Evolutionary conservation across 2,888 invertebrate genomes (phyloP).

Genomic region (Poecilobothrus nobilitatus): DNA sequence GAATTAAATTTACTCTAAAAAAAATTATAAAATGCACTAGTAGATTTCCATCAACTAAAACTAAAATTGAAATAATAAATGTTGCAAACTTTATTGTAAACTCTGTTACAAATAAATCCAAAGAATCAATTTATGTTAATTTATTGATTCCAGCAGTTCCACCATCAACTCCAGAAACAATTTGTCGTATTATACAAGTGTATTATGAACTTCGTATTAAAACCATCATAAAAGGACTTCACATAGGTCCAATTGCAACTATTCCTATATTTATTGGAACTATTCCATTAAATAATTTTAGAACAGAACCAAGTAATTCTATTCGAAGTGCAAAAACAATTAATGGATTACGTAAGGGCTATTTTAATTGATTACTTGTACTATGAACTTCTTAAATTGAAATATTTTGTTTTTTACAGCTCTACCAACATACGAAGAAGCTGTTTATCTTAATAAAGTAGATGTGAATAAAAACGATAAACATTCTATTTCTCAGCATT

Average conservation of each 20-base stretch:
- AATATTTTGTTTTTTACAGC: conserved; percentile 32
- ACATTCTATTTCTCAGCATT: conserved; percentile 30
- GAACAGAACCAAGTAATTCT: no score
- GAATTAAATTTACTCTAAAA: conserved; percentile 28
- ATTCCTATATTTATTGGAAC: conserved; percentile 39
- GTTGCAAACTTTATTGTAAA: conserved; percentile 29
- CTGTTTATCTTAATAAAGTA: conserved; percentile 30
- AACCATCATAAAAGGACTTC: conserved; percentile 31
- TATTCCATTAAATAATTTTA: conserved; percentile 31
- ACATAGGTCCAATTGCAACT: conserved; percentile 28
- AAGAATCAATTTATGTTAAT: conserved; percentile 28
- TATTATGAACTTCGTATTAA: conserved; percentile 35
- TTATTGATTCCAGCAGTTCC: conserved; percentile 37
- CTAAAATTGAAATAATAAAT: conserved; percentile 28
- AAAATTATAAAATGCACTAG: conserved; percentile 33
- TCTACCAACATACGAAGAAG: conserved; percentile 37
- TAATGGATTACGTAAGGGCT: no score
- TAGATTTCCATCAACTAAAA: conserved; percentile 24
- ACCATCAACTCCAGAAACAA: conserved; percentile 32
- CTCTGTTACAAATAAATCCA: conserved; percentile 27
- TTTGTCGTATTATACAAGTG: conserved; percentile 35
- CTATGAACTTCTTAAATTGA: no score
- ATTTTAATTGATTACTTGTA: neutral
- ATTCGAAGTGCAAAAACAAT: no score
- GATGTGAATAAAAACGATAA: conserved; percentile 27